Evolutionary conservation across 2,888 invertebrate species (phyloP), one percentile per base, ranked within the genome.

Genomic region (Drosophila borborema): DNA sequence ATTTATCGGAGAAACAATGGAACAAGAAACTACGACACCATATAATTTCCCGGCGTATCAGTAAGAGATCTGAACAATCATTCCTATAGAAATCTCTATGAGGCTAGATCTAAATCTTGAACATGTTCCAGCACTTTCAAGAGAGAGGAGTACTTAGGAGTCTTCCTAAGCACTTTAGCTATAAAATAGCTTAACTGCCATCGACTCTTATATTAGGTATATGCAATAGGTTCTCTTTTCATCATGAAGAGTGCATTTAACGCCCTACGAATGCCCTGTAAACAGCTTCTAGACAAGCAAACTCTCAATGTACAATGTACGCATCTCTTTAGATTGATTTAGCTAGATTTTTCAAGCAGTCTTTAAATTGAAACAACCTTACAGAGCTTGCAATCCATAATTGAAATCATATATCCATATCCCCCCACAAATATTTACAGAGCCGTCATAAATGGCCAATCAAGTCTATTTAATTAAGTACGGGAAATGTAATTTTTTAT

Each of bases 381-480:
- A 23, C 3, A 23, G 23, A 23, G 23, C 23, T 23, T 23, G 23
- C 23, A 23, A 31, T 8, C 8, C 31, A 1, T 41, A 16, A 31
- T 49, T 31, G 10, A 9, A 14, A 2, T 2, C 48, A 9, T 7
- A n/a, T 2, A 18, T 7, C 20, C 20, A 23, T 46, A 12, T 34
- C 3, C 34, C 51, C 18, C 1, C 23, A 16, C 16, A 31, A 10
- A 49, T 31, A n/a, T 38, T 18, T 16, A 31, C 9, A 61, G 63
- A 43, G 43, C 43, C 46, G 56, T 38, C 2, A 41, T 40, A 51
- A 64, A 56, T 55, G 10, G 7, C 12, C 28, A n/a, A 36, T 20
- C 40, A 63, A 71, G 48, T 45, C n/a, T 58, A 53, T 48, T 61
- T 67, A 51, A 78, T 84, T 72, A 65, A 63, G 63, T 67, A 18